Percentiles rank a stretch among this genome's conserved stretches.
Evolutionary conservation across 2,888 invertebrate species (phyloP).

Genomic region (Trachelus tabidus): DNA sequence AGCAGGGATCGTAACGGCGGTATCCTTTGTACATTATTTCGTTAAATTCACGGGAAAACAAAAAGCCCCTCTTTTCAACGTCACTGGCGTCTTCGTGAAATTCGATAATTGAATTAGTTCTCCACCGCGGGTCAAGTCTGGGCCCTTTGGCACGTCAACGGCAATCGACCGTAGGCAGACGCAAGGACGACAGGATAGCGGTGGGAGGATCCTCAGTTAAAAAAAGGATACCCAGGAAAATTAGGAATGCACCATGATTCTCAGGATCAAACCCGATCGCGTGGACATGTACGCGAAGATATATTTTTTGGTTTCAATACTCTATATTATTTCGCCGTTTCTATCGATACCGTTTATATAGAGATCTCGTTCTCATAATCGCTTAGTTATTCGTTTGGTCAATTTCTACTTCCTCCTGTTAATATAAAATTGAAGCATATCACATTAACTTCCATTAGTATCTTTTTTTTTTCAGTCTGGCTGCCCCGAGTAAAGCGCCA

Average conservation of each 20-base stretch:
- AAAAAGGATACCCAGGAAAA: slow-evolving; percentile 15
- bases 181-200: slow-evolving; percentile 1
- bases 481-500: not conserved
- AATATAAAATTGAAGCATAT: not conserved
- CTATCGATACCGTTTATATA: not conserved
- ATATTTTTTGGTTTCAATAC: not conserved
- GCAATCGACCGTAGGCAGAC: not conserved
- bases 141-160: not conserved
- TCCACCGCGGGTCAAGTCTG: slow-evolving; percentile 11
- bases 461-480: not conserved
- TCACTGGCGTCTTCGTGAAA: slow-evolving; percentile 16
- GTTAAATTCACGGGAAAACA: slow-evolving; percentile 19
- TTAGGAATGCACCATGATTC: slow-evolving; percentile 27
- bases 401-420: not conserved
- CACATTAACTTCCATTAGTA: not conserved
- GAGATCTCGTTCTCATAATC: not conserved
- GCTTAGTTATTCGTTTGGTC: not conserved
- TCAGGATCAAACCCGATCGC: slow-evolving; percentile 14
- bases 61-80: not conserved
- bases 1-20: not conserved
- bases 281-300: not conserved
- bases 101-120: slow-evolving; percentile 23
- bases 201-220: not conserved
- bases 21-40: slow-evolving; percentile 21
- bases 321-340: not conserved